phyloP scores from a whole-genome alignment of 2,888 invertebrate genomes.

The Lasioglossum pauxillum region DNA sequence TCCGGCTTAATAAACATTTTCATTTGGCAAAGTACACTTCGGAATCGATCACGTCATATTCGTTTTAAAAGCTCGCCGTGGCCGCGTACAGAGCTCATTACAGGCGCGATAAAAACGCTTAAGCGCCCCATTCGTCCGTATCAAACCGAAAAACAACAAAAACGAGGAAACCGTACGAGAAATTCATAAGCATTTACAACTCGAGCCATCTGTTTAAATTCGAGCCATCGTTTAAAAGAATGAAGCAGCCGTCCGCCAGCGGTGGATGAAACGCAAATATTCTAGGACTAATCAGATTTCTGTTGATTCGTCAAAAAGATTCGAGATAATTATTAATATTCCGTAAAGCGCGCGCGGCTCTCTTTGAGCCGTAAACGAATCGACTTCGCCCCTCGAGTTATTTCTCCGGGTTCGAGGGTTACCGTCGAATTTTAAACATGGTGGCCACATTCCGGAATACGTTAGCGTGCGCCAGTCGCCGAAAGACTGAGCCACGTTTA shows the following conservation, averaged over 20 bases:
- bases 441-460: constrained; percentile 27
- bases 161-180: no score
- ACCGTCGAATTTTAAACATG: constrained; percentile 54
- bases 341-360: neutral
- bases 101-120: constrained; percentile 58
- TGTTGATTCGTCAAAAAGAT: neutral
- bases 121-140: constrained; percentile 51
- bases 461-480: constrained; percentile 35
- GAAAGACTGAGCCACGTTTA: constrained; percentile 59
- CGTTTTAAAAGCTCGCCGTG: constrained; percentile 19
- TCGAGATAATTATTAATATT: constrained; percentile 3
- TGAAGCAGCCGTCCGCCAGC: neutral
- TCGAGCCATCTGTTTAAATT: neutral
- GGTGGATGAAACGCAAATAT: neutral
- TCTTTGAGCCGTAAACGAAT: neutral
- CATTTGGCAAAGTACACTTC: constrained; percentile 34
- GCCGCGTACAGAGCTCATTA: constrained; percentile 44
- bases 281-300: neutral
- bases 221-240: neutral
- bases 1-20: constrained; percentile 48
- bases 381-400: neutral
- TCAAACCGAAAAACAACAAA: constrained; percentile 2
- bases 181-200: neutral
- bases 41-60: constrained; percentile 38
- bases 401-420: neutral